Base-by-base conservation (phyloP, 2,888 invertebrate species). In the Panopea generosa region DNA sequence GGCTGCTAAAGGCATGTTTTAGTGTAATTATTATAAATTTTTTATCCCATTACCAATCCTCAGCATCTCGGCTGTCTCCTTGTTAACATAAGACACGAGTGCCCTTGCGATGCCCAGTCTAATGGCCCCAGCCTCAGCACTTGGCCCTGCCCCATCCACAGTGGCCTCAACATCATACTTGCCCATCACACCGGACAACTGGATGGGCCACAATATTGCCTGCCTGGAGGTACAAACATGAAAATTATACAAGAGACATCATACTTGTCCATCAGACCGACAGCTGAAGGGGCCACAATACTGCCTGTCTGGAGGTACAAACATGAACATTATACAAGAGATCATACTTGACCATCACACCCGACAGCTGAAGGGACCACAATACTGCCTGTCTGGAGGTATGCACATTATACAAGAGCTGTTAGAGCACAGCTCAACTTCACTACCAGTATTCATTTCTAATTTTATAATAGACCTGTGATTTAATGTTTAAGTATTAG, bases 71-170 rank as follows among this genome's bases (percentile, higher is more conserved):
- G 96, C 93, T 93, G 95, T 95, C 20, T 95, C 95, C 72, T 94
- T 92, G 84, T 96, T 95, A 20, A 98, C 95, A 93, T 98, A 97
- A 91, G 96, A 96, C 65, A 96, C 94, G 63, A 98, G 93, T 26
- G 96, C 95, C 94, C 95, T 95, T n/a, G 98, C 94, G 70, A 98
- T 95, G 26, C 96, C 98, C 95, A 96, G 96, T 75, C 98, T 95
- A 70, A 98, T 94, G 59, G 97, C 97, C 45, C 97, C 97, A n/a
- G 98, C 95, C 93, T 97, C 96, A 0, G 96, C 96, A 18, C 96
- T 95, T 40, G 94, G 93, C 4, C 92, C 91, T 7, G 86, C 89
- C 2, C 78, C 81, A 1, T 65, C 50, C 9, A 90, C 89, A 2
- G 55, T 70, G 50, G 96, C 97, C 90, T 96, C 96, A 26, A 98